Percentiles rank a stretch among this genome's conserved stretches.
Conservation (phyloP, 2,888 invertebrate species). For the Drosophila subquinaria region DNA sequence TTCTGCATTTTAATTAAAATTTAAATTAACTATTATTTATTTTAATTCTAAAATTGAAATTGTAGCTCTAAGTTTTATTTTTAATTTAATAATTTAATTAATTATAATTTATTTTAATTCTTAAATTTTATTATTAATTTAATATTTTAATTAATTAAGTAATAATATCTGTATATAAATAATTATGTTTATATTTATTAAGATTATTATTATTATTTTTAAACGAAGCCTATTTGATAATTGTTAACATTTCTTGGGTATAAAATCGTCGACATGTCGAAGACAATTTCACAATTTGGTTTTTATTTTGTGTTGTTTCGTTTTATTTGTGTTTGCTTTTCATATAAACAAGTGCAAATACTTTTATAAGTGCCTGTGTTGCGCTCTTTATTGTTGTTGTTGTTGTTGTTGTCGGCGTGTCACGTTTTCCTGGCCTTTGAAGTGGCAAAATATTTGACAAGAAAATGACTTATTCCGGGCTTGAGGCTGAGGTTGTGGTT, state of each 20-base stretch:
- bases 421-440: conserved; percentile 61
- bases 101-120: too few relatives aligned
- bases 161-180: too few relatives aligned
- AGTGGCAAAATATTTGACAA: conserved; percentile 79
- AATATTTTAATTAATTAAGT: too few relatives aligned
- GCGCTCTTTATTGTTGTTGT: conserved; percentile 6
- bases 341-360: conserved; percentile 75
- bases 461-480: conserved; percentile 64
- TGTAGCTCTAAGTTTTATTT: too few relatives aligned
- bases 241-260: background rate
- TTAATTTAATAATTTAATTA: too few relatives aligned
- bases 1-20: too few relatives aligned
- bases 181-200: too few relatives aligned
- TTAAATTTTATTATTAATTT: too few relatives aligned
- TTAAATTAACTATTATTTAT: too few relatives aligned
- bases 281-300: background rate
- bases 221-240: too few relatives aligned
- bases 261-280: background rate
- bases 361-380: conserved; percentile 73
- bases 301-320: background rate
- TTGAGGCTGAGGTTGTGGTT: background rate
- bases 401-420: conserved; percentile 42
- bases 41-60: too few relatives aligned
- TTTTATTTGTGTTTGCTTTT: conserved; percentile 63
- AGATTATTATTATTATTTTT: too few relatives aligned